Evolutionary conservation across 64 coral and sea anemone species (phyloP), one percentile per base, ranked within the genome.

Genomic region (Porites australiensis): DNA sequence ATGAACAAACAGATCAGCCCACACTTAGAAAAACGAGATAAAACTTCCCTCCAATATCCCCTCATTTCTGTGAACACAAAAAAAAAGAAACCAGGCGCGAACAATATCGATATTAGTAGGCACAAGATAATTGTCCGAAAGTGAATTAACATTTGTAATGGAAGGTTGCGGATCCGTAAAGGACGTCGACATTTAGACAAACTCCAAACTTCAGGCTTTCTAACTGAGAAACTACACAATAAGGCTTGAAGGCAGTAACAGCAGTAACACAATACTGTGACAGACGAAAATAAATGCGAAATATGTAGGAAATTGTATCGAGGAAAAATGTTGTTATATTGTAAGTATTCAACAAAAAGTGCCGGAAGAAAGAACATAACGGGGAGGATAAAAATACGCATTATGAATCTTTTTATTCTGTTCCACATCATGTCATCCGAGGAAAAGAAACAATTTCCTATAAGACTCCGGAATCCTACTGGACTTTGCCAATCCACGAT

Each of bases 361-460:
- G 67, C 67, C 18, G 67, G 67, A 27, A 27, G 19, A 3, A 70
- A 20, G 27, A 70, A 70, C 27, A 20, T 4, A 20, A 70, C 20
- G 19, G 67, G 67, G 6, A 70, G 27, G 20, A 59, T 59, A 13
- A 59, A 59, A 59, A 13, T 0, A 59, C 58, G 58, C 58, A 59
- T 59, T 9, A 59, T 27, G 21, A 70, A 70, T 22, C 6, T 70
- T 10, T 22, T 70, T 70, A 22, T 22, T 4, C 16, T 22, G 67
- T 70, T 18, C 67, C 67, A 70, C 20, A 27, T 27, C 3, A 22
- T 22, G 67, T 70, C 4, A 22, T 70, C 19, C 18, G 1, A 5
- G 4, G 67, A 70, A 70, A 70, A 70, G 67, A 70, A 70, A 70
- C 27, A 70, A 22, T 70, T 70, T 20, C 67, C 67, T 27, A 70